These are phyloP conservation scores for Troides aeacus DNA, from an alignment of 2,888 invertebrate genomes.

Conservation along the genomic window DNA sequence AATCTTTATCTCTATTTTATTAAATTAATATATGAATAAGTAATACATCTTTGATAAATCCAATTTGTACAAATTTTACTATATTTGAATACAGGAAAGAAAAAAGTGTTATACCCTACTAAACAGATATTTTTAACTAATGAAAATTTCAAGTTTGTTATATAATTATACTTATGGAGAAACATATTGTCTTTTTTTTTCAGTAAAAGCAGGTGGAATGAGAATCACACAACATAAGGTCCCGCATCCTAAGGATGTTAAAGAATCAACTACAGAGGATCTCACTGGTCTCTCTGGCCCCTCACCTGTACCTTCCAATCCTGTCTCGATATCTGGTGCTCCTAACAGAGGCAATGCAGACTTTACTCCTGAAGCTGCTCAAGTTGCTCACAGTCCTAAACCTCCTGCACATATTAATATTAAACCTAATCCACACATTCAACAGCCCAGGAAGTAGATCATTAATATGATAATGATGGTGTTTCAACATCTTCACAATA, in stretches of 20 bases:
- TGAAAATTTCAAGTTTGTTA: too few relatives aligned
- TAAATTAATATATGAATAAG: neutral
- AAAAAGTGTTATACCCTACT: neutral
- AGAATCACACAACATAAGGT: constrained; percentile 93
- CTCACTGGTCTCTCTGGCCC: constrained; percentile 87
- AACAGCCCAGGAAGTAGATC: constrained; percentile 92
- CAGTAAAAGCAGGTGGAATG: constrained; percentile 96
- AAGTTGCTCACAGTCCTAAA: constrained; percentile 90
- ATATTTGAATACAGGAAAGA: neutral
- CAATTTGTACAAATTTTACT: too few relatives aligned
- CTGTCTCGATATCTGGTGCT: constrained; percentile 87
- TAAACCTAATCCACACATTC: constrained; percentile 86
- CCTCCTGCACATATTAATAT: constrained; percentile 83
- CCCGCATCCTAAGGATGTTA: constrained; percentile 83
- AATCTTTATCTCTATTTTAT: neutral
- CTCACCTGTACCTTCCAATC: constrained; percentile 87
- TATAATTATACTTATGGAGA: too few relatives aligned
- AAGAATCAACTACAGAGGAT: constrained; percentile 83
- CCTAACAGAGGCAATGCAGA: constrained; percentile 91
- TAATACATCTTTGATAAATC: neutral
- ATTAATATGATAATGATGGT: constrained; percentile 29
- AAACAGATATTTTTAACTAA: neutral
- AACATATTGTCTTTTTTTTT: neutral
- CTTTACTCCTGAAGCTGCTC: constrained; percentile 93
- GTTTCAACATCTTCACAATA: constrained; percentile 36